A percentile compares a stretch with the other conserved stretches of the same genome.
These are phyloP conservation scores for Himalopsyche anomala DNA, from an alignment of 2,888 invertebrate species.

Conservation along the genomic window DNA sequence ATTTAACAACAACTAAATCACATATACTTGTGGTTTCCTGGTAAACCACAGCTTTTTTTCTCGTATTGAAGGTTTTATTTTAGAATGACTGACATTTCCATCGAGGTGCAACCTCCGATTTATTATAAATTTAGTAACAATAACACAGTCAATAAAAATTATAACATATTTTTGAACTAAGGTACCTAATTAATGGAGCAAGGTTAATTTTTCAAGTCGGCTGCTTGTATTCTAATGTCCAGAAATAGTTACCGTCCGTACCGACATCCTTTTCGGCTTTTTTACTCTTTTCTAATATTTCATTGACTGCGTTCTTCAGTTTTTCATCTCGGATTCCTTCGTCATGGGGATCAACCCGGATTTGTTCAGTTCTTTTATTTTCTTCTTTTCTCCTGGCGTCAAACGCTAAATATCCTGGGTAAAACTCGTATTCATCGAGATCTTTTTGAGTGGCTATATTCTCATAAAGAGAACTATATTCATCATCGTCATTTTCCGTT, in stretches of 20 bases:
- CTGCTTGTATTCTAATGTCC: slow-evolving; percentile 77
- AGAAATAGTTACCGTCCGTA: slow-evolving; percentile 74
- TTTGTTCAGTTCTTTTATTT: slow-evolving; percentile 31
- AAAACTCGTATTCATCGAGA: slow-evolving; percentile 44
- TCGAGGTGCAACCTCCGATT: too few relatives aligned
- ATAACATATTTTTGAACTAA: slow-evolving; percentile 3
- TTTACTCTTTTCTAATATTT: slow-evolving; percentile 73
- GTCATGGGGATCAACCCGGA: background rate
- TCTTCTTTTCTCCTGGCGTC: slow-evolving; percentile 56
- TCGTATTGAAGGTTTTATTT: too few relatives aligned
- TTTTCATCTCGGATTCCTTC: slow-evolving; percentile 68
- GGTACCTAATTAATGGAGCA: slow-evolving; percentile 19
- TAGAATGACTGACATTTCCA: too few relatives aligned
- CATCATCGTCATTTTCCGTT: background rate
- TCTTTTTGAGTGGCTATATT: background rate
- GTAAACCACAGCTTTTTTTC: too few relatives aligned
- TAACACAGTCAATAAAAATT: too few relatives aligned
- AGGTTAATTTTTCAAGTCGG: slow-evolving; percentile 66
- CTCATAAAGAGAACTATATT: background rate
- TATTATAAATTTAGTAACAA: too few relatives aligned
- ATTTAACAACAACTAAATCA: too few relatives aligned
- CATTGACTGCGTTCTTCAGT: slow-evolving; percentile 70
- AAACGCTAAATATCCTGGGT: slow-evolving; percentile 54
- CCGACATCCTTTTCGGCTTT: slow-evolving; percentile 72
- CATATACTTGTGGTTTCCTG: too few relatives aligned